Conservation (phyloP, 2,888 invertebrate species). For the Drosophila cracens region DNA sequence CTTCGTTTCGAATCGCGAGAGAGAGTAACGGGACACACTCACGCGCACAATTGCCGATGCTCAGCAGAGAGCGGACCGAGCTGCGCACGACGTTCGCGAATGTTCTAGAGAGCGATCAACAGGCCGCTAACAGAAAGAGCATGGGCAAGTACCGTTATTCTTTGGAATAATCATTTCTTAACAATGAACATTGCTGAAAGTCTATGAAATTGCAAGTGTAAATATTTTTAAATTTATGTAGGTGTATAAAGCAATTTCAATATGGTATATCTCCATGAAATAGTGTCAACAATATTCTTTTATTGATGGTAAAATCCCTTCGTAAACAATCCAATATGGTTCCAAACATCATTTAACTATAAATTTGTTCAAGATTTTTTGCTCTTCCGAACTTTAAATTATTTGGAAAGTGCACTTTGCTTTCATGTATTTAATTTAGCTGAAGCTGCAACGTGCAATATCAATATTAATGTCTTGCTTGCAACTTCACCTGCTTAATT, state of each 20-base stretch:
- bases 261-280: background rate
- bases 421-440: conserved; percentile 24
- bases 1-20: too few species aligned
- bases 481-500: conserved; percentile 57
- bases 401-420: background rate
- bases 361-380: background rate
- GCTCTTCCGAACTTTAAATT: background rate
- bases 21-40: too few species aligned
- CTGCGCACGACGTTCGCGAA: too few species aligned
- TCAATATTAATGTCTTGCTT: conserved; percentile 43
- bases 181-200: background rate
- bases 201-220: background rate
- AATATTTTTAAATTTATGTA: background rate
- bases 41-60: too few species aligned
- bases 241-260: background rate
- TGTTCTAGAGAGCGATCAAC: too few species aligned
- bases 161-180: rapidly evolving
- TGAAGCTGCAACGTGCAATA: conserved; percentile 32
- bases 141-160: too few species aligned
- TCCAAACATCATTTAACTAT: background rate
- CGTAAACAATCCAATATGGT: background rate
- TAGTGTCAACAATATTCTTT: background rate
- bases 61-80: too few species aligned
- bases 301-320: background rate
- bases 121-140: too few species aligned